These are phyloP conservation scores for Tetramorium bicarinatum DNA, from an alignment of 2,888 invertebrate species.

Conservation along the genomic window DNA sequence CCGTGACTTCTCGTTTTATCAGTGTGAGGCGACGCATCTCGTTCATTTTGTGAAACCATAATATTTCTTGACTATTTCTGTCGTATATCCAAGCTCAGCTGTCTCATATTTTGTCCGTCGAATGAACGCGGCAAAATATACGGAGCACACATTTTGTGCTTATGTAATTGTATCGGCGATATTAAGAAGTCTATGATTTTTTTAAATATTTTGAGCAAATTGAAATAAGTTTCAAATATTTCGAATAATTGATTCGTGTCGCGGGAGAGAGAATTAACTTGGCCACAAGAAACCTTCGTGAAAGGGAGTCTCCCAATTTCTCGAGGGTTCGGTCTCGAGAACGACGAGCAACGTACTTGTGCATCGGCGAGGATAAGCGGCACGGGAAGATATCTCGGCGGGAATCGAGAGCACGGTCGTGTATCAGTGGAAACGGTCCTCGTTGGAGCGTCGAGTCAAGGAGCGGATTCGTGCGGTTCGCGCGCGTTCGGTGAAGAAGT, in stretches of 20 bases:
- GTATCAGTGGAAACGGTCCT: conserved; percentile 55
- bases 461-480: conserved; percentile 60
- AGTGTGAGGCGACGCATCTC: conserved; percentile 3
- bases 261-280: background rate
- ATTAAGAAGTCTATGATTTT: background rate
- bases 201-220: background rate
- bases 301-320: conserved; percentile 28
- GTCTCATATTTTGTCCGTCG: conserved; percentile 29
- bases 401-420: conserved; percentile 57
- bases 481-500: conserved; percentile 69
- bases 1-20: conserved; percentile 54
- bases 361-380: conserved; percentile 41
- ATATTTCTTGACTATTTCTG: conserved; percentile 44
- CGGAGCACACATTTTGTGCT: background rate
- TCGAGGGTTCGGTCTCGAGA: background rate
- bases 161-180: background rate
- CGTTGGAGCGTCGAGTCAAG: conserved; percentile 41
- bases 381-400: conserved; percentile 47
- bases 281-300: background rate
- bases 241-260: background rate
- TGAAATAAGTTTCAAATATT: background rate
- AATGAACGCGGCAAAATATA: background rate
- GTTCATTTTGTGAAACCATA: conserved; percentile 35
- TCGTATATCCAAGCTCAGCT: conserved; percentile 15
- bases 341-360: conserved; percentile 27